phyloP scores from a whole-genome alignment of 2,888 invertebrate species.

The Chorisops tibialis region DNA sequence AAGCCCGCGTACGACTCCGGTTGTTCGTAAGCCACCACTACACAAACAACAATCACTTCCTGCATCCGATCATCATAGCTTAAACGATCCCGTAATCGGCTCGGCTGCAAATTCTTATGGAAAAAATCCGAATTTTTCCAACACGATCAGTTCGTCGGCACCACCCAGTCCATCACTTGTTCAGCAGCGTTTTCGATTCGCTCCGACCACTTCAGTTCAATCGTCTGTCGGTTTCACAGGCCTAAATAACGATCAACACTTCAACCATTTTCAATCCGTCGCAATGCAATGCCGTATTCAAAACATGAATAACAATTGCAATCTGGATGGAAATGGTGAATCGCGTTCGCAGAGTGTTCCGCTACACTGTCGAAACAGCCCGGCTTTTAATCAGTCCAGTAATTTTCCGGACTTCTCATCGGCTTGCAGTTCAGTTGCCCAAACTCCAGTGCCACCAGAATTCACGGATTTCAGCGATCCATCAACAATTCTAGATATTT shows the following conservation, averaged over 20 bases:
- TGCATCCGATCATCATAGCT: constrained; percentile 33
- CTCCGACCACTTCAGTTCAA: constrained; percentile 30
- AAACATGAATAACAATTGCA: constrained; percentile 21
- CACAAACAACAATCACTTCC: constrained; percentile 47
- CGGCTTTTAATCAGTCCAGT: constrained; percentile 42
- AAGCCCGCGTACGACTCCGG: constrained; percentile 74
- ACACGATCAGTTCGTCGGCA: constrained; percentile 54
- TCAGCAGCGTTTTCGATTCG: constrained; percentile 37
- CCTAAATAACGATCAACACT: constrained; percentile 44
- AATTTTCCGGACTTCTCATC: constrained; percentile 45
- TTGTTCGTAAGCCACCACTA: constrained; percentile 58
- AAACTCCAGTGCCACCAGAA: constrained; percentile 68
- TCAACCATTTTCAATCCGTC: constrained; percentile 60
- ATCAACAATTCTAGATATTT: constrained; percentile 38
- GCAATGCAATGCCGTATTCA: constrained; percentile 48
- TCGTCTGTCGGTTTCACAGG: constrained; percentile 39
- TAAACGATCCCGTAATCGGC: constrained; percentile 48
- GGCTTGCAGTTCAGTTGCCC: constrained; percentile 63
- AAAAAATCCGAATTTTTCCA: constrained; percentile 26
- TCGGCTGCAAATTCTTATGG: constrained; percentile 38
- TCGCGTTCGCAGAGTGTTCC: constrained; percentile 77
- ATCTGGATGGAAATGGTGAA: constrained; percentile 28
- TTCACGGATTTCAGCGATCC: constrained; percentile 64
- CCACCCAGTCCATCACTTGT: constrained; percentile 62
- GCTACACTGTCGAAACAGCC: constrained; percentile 53